Conservation (phyloP, 2,888 invertebrate species). For the Hylaea fasciaria region DNA sequence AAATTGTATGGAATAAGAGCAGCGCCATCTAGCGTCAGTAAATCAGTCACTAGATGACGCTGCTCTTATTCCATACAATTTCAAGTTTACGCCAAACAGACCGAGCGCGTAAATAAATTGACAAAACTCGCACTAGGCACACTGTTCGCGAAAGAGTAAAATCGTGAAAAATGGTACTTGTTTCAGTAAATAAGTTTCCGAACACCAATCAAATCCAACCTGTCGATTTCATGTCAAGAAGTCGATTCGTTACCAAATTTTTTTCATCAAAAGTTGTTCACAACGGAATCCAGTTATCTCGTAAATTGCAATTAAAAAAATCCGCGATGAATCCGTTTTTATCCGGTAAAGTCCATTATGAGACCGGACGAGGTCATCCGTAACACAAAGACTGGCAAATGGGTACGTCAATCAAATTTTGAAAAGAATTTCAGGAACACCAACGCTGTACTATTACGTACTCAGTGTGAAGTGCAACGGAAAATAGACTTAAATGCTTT, state of each 20-base stretch:
- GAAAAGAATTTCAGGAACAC: conserved; percentile 14
- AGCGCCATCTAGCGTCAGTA: too few species aligned
- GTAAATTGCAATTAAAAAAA: conserved; percentile 13
- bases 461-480: too few species aligned
- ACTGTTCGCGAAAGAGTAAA: too few species aligned
- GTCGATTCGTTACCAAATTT: not conserved
- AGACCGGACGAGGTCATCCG: conserved; percentile 23
- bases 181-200: too few species aligned
- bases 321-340: conserved; percentile 6
- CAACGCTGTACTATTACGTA: not conserved
- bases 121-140: too few species aligned
- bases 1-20: too few species aligned
- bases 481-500: not conserved
- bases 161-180: too few species aligned
- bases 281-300: not conserved
- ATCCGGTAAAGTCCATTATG: conserved; percentile 22
- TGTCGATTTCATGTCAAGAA: not conserved
- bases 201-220: too few species aligned
- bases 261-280: conserved; percentile 4
- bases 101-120: too few species aligned
- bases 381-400: conserved; percentile 27
- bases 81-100: too few species aligned
- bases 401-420: conserved; percentile 33
- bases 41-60: too few species aligned
- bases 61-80: too few species aligned